These are phyloP conservation scores for Imbricaverruca yamaguchii DNA, from an alignment of 2,888 invertebrate species.

Conservation along the genomic window DNA sequence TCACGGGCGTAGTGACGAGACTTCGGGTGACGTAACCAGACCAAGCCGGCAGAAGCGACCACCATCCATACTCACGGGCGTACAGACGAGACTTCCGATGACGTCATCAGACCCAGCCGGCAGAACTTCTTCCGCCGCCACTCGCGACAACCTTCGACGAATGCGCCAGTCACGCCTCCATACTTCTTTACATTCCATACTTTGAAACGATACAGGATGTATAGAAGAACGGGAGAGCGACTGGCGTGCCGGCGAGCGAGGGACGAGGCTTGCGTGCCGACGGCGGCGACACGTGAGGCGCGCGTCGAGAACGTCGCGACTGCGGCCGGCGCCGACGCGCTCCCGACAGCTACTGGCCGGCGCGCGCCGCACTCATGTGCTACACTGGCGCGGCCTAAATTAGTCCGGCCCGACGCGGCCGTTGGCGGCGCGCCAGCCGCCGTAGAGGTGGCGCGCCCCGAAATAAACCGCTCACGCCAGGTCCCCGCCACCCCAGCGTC, in stretches of 20 bases:
- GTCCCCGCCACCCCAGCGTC: neutral
- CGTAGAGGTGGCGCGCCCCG: neutral
- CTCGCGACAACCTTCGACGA: neutral
- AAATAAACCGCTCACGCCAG: conserved; percentile 1
- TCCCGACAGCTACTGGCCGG: too few species aligned
- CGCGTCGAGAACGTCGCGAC: neutral
- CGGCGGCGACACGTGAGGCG: neutral
- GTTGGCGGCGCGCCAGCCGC: neutral
- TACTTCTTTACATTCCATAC: conserved; percentile 22
- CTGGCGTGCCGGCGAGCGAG: neutral
- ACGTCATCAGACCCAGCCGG: too few species aligned
- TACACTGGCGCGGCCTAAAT: neutral
- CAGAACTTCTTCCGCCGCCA: too few species aligned
- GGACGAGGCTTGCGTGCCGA: too few species aligned
- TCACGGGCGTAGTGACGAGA: too few species aligned
- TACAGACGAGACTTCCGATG: too few species aligned
- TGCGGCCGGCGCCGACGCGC: neutral
- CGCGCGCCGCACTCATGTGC: neutral
- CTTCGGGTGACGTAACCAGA: too few species aligned
- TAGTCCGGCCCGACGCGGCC: neutral
- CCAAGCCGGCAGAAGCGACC: too few species aligned
- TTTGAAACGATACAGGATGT: conserved; percentile 10
- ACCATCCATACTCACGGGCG: too few species aligned
- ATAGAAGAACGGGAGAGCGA: conserved; percentile 16
- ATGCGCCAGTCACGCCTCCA: conserved; percentile 8